Base-by-base conservation (phyloP, 1,140 invertebrate species). In the Heliconius melpomene region DNA sequence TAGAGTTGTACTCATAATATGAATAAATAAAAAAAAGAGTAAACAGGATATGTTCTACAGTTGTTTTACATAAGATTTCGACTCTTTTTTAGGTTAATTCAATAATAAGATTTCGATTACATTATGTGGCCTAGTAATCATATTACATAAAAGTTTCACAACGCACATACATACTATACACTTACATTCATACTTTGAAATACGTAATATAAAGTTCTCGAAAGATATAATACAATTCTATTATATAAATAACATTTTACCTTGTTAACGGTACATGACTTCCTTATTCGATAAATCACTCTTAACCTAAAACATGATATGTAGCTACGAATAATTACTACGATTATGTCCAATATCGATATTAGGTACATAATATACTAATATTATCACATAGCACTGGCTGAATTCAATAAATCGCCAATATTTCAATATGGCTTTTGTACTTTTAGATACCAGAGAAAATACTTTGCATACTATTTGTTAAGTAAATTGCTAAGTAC, bases 371-470 rank as follows among this genome's bases (percentile, higher is more conserved):
- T 16, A 46, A 46, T 54, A 85, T 77, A 83, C 83, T 87, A 85
- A 85, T 87, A 88, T 83, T 93, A 91, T 92, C 91, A 92, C 89
- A 91, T 85, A 89, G 80, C 91, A 91, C 89, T 91, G 91, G 90
- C 90, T 88, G 80, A 83, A 88, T 87, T 87, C 83, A 86, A 79
- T 7, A 79, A 89, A 87, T 86, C 82, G 84, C 79, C 77, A 79
- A 77, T 75, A 77, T 83, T 79, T 74, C 3, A 81, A 81, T 74
- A 74, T 79, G 7, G 20, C 38, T 77, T 84, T 84, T 84, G 83
- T 84, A 84, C 83, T 83, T 79, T n/a, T 8, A 40, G 75, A n/a
- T 66, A 54, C 57, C 23, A 23, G 2, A 66, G 16, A 23, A 29
- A 29, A 11, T 0, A 13, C 3, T 16, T 66, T 26, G 13, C 9